Conservation (phyloP, 2,888 invertebrate genomes). For the Amblyjoppa fuscipennis region DNA sequence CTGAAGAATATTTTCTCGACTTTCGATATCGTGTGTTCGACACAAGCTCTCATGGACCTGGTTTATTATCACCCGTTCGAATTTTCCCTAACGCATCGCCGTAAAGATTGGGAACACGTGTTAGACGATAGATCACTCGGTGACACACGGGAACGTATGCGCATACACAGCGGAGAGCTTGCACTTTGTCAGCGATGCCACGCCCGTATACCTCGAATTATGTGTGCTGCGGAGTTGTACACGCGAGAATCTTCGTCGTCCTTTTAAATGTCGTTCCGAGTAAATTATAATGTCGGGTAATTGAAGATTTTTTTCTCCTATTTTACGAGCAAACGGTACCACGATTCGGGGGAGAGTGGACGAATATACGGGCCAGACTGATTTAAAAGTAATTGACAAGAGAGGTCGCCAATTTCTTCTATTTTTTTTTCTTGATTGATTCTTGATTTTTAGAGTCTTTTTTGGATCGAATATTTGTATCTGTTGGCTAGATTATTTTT, state of each 20-base stretch:
- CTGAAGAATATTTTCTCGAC: conserved; percentile 49
- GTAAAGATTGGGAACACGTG: conserved; percentile 76
- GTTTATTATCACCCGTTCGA: conserved; percentile 65
- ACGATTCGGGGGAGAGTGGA: too few relatives aligned
- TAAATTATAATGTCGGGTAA: too few relatives aligned
- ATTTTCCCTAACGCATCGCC: conserved; percentile 63
- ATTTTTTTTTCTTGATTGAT: too few relatives aligned
- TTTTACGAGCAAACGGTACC: too few relatives aligned
- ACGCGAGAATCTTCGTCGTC: conserved; percentile 56
- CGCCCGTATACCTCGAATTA: conserved; percentile 72
- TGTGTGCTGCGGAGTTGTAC: not conserved
- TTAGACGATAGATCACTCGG: conserved; percentile 74
- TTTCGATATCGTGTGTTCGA: not conserved
- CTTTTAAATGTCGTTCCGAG: conserved; percentile 59
- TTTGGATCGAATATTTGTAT: too few relatives aligned
- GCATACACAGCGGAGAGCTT: conserved; percentile 61
- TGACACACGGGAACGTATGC: conserved; percentile 59
- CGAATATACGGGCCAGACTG: too few relatives aligned
- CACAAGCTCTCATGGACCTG: conserved; percentile 32
- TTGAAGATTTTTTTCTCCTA: too few relatives aligned
- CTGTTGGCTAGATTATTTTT: too few relatives aligned
- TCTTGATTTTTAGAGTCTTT: too few relatives aligned
- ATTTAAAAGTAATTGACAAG: too few relatives aligned
- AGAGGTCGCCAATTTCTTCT: too few relatives aligned
- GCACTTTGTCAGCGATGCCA: conserved; percentile 78